Evolutionary conservation across 1,140 invertebrate species (phyloP), one percentile per base, ranked within the genome.

Genomic region (Thaumetopoea pityocampa): DNA sequence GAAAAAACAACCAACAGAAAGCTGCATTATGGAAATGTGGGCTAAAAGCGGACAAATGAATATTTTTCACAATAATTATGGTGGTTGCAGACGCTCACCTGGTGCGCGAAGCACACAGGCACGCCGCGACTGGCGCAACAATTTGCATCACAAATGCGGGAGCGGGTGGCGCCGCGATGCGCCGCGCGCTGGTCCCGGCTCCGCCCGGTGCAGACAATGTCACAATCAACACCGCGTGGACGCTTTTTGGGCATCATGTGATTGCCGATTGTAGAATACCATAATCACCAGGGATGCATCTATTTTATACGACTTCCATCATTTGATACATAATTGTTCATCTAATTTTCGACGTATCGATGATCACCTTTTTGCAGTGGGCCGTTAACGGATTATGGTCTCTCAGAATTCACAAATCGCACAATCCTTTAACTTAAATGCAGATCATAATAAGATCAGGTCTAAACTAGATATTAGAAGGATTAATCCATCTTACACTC

Each of bases 131-230:
- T 67, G 54, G 67, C 58, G 70, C 67, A 66, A 69, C 67, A 68
- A 83, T 83, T 83, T 83, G 79, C 79, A 83, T 83, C 65, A 71
- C 79, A 83, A 83, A 83, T 83, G 66, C 63, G 69, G 73, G 69
- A 62, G 71, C 67, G 42, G 41, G 62, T 51, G 61, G 64, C 55
- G 54, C 51, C 56, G 42, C 50, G 57, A 19, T 35, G 55, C 58
- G 64, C 52, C 55, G 57, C 47, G 65, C 53, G 51, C 56, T 46
- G 52, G 51, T 47, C 56, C 51, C 46, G 35, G 38, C 46, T 50
- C 62, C 66, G 53, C 64, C 58, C 63, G 48, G 51, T 51, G 34
- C 62, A 73, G 64, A 80, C 79, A 83, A 83, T 83, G 66, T 79
- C 68, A 83, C 72, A 83, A 83, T 83, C 76, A 80, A 73, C 76